These are phyloP conservation scores for Hemicentrotus pulcherrimus DNA, from an alignment of 35 echinoderm and acorn worm genomes.

Conservation along the genomic window DNA sequence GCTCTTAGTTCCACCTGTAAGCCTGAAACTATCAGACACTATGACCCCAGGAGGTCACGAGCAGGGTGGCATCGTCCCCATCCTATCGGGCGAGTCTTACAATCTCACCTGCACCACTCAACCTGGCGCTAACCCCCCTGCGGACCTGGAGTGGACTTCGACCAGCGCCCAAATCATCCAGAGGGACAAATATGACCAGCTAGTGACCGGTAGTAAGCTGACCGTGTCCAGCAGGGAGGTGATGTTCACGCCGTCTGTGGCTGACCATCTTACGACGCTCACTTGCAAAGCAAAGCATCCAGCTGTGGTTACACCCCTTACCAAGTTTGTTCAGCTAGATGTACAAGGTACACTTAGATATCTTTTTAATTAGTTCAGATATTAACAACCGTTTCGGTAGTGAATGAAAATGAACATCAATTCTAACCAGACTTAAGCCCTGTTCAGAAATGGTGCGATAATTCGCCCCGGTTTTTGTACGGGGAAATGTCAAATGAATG, in stretches of 20 bases:
- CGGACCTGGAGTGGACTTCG: not conserved
- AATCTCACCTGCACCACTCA: not conserved
- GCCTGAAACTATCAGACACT: not conserved
- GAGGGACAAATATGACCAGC: not conserved
- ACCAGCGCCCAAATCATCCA: not conserved
- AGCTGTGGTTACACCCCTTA: not conserved
- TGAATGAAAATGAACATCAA: too few species aligned
- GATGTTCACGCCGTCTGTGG: not conserved
- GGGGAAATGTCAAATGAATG: too few species aligned
- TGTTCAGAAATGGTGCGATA: too few species aligned
- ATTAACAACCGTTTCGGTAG: too few species aligned
- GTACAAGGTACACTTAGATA: conserved; percentile 34
- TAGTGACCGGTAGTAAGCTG: not conserved
- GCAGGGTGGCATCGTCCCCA: not conserved
- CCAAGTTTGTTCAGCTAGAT: not conserved
- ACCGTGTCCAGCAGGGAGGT: not conserved
- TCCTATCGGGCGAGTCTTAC: not conserved
- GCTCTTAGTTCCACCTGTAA: not conserved
- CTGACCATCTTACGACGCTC: not conserved
- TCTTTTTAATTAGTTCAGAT: too few species aligned
- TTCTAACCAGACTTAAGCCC: too few species aligned
- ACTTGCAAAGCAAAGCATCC: not conserved
- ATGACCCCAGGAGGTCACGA: not conserved
- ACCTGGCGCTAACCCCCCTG: not conserved
- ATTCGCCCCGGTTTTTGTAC: too few species aligned